Evolutionary conservation across 2,113 vertebrate species (phyloP).

Genomic region (Raja brachyura): DNA sequence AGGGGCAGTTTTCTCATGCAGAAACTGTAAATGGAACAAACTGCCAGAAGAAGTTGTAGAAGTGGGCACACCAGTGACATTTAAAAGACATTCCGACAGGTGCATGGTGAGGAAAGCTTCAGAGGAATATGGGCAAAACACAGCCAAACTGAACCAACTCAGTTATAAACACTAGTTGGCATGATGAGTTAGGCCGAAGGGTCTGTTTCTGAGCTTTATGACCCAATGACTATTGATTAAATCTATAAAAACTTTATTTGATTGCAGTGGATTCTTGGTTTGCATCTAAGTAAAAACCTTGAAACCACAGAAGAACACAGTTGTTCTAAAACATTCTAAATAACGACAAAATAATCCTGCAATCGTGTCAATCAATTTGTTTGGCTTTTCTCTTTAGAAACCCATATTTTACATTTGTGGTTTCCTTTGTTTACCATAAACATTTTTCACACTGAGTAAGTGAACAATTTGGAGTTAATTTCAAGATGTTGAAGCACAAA

Average conservation of each 20-base stretch:
- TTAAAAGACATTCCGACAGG: too few species aligned
- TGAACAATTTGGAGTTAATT: not conserved
- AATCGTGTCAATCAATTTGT: not conserved
- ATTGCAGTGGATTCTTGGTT: not conserved
- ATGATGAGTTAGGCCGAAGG: too few species aligned
- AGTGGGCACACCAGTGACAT: too few species aligned
- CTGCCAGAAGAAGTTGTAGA: too few species aligned
- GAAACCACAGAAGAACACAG: not conserved
- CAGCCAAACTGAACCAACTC: too few species aligned
- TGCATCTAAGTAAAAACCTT: not conserved
- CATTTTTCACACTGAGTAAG: not conserved
- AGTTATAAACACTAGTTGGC: too few species aligned
- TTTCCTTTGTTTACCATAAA: not conserved
- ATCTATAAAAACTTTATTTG: not conserved
- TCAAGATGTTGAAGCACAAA: not conserved
- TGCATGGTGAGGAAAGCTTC: too few species aligned
- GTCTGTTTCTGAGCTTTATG: too few species aligned
- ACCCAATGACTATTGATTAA: not conserved
- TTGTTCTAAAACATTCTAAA: not conserved
- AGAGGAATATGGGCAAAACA: too few species aligned
- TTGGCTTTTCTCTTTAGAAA: not conserved
- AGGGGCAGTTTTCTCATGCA: too few species aligned
- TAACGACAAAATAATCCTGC: not conserved
- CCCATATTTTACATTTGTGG: not conserved
- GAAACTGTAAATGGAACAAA: too few species aligned